Base-by-base conservation (phyloP, 2,113 vertebrate genomes). In the Ictalurus furcatus region DNA sequence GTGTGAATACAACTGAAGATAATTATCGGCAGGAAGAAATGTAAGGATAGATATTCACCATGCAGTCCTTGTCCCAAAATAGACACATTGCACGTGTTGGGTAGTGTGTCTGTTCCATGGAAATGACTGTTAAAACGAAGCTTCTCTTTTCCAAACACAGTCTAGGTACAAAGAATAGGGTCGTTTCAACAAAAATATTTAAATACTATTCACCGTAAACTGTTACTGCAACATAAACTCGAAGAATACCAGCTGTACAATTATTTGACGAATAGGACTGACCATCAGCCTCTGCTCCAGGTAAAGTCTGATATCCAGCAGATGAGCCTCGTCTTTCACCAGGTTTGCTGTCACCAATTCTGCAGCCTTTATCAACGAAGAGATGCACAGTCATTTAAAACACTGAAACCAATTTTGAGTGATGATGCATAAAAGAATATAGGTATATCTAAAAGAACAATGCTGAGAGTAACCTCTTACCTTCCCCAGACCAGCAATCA, bases 401-500 rank as follows among this genome's bases (percentile, higher is more conserved):
- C 12, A 74, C 12, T 48, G 34, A 61, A 14, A 83, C 0, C 21
- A 3, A 56, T 54, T 30, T 28, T 28, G 40, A 44, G 37, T 1
- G n/a, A 25, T 61, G 4, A 83, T 61, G 30, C 9, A 83, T 61
- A 28, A 44, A 84, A 7, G 4, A 63, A 25, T 63, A 59, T 56
- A 61, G 17, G 23, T 16, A 28, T n/a, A 14, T 37, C 83, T 52
- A 79, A 12, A n/a, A 37, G 40, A 81, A 73, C n/a, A 40, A 82
- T 63, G 44, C n/a, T 52, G 78, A 37, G 0, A 54, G 7, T 23
- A 71, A 86, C 23, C 4, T 87, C 79, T 28, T 92, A 99, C 98
- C 97, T 98, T 98, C 87, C 98, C 98, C 0, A 99, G 96, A 85
- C 98, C 98, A 0, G 97, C 98, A 0, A 99, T 99, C 98, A 99